Evolutionary conservation across 2,888 invertebrate species (phyloP).

Genomic region (Beris morrisii): DNA sequence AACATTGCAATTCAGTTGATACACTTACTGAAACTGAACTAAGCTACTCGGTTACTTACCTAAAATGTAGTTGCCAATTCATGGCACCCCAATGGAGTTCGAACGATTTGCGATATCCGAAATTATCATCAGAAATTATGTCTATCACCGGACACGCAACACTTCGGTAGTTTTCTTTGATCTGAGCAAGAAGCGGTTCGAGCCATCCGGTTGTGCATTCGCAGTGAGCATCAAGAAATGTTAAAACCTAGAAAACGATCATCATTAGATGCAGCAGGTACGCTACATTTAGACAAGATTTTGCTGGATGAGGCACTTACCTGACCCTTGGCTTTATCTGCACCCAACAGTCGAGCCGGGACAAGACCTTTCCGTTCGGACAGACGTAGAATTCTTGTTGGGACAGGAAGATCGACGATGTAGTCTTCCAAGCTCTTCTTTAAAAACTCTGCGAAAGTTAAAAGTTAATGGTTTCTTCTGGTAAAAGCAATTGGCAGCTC

Average conservation of each 20-base stretch:
- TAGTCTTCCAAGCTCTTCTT: conserved; percentile 68
- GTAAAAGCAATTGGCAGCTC: background rate
- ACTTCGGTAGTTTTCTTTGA: conserved; percentile 49
- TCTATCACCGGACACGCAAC: conserved; percentile 80
- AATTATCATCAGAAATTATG: conserved; percentile 93
- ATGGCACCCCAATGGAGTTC: conserved; percentile 98
- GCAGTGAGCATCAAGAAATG: conserved; percentile 97
- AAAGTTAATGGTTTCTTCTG: conserved; percentile 1
- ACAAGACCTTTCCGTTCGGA: conserved; percentile 74
- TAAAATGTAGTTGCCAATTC: conserved; percentile 94
- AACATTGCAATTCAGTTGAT: conserved; percentile 12
- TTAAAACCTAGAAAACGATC: conserved; percentile 58
- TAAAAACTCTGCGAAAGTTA: conserved; percentile 61
- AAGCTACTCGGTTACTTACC: conserved; percentile 41
- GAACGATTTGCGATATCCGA: conserved; percentile 85
- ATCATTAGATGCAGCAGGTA: background rate
- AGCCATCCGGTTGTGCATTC: conserved; percentile 85
- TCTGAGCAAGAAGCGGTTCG: conserved; percentile 69
- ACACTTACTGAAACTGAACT: too few relatives aligned
- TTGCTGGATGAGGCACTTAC: conserved; percentile 44
- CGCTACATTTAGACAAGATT: background rate
- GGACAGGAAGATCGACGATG: conserved; percentile 63
- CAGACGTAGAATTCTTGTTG: conserved; percentile 67
- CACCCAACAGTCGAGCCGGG: conserved; percentile 79
- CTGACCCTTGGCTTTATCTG: conserved; percentile 69